These are phyloP conservation scores for Fregata magnificens DNA, from an alignment of 2,113 vertebrate species.

Conservation along the genomic window DNA sequence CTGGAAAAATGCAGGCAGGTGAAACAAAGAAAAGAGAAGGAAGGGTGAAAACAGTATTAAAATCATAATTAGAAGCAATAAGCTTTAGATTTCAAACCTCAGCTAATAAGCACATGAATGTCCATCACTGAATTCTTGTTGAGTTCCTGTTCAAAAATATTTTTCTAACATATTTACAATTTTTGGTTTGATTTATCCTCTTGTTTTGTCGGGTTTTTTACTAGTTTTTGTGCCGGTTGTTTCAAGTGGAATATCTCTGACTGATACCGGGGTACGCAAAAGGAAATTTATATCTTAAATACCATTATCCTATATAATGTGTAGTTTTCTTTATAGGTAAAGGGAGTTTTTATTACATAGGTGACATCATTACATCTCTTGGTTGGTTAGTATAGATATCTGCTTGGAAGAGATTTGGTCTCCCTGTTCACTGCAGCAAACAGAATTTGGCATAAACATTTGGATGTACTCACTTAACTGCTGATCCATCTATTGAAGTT, in stretches of 20 bases:
- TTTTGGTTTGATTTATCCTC: neutral
- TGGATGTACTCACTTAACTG: constrained; percentile 69
- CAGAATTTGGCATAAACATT: constrained; percentile 66
- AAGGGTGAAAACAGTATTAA: neutral
- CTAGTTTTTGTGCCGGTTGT: neutral
- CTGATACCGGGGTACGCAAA: neutral
- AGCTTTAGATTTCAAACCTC: neutral
- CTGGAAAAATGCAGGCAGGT: neutral
- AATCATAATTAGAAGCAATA: neutral
- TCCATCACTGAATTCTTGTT: neutral
- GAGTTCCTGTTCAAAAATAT: neutral
- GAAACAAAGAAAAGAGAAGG: constrained; percentile 2
- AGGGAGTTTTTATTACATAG: neutral
- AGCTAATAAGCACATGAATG: neutral
- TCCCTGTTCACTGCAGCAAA: constrained; percentile 58
- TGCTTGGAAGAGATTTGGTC: constrained; percentile 38
- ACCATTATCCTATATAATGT: neutral
- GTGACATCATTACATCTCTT: neutral
- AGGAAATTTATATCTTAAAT: neutral
- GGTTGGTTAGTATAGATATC: neutral
- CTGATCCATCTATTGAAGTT: constrained; percentile 76
- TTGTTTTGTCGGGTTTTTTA: neutral
- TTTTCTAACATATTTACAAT: neutral
- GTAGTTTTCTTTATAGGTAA: neutral
- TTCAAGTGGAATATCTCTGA: neutral